phyloP scores from a whole-genome alignment of 2,888 invertebrate genomes.

The Parnassius orleans region DNA sequence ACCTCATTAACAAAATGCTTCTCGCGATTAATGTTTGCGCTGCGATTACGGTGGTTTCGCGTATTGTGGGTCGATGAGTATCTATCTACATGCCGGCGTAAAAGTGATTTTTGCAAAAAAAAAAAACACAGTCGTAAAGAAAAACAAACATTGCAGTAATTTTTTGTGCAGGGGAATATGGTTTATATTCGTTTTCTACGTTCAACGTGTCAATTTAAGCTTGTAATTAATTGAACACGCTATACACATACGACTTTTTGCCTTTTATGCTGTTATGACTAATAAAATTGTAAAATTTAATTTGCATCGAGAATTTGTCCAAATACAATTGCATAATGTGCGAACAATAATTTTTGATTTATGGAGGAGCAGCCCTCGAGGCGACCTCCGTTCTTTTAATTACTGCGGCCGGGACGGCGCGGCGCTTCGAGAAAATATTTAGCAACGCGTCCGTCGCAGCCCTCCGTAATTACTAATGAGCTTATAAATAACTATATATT shows the following conservation, averaged over 20 bases:
- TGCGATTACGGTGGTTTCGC: constrained; percentile 38
- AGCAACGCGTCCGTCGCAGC: constrained; percentile 67
- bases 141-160: constrained; percentile 7
- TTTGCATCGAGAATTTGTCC: no score
- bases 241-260: no score
- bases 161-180: constrained; percentile 2
- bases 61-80: constrained; percentile 35
- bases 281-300: no score
- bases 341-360: constrained; percentile 70
- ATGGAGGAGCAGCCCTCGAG: constrained; percentile 50
- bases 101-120: constrained; percentile 22
- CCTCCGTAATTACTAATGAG: constrained; percentile 76
- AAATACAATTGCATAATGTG: no score
- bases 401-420: constrained; percentile 56
- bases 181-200: not conserved
- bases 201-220: not conserved
- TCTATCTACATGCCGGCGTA: constrained; percentile 27
- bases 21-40: constrained; percentile 40
- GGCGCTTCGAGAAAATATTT: constrained; percentile 70
- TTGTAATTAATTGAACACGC: no score
- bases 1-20: constrained; percentile 68
- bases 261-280: no score
- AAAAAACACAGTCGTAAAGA: constrained; percentile 21
- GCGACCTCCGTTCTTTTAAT: constrained; percentile 68
- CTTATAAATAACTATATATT: constrained; percentile 49